Evolutionary conservation across 2,888 invertebrate species (phyloP).

Genomic region (Phortica magna): DNA sequence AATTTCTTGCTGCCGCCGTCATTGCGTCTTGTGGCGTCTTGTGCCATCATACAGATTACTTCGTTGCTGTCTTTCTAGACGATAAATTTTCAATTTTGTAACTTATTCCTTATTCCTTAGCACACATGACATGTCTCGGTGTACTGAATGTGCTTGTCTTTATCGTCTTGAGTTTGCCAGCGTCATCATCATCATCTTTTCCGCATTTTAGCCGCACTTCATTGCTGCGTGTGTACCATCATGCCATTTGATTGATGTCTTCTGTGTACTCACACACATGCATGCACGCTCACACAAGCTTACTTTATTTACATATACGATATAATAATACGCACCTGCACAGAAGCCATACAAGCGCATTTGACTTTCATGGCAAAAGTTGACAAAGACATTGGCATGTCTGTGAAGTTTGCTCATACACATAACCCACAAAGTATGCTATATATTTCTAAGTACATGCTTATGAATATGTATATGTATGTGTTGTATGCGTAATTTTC

Average conservation of each 20-base stretch:
- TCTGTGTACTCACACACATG: slow-evolving; percentile 9
- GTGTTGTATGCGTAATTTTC: slow-evolving; percentile 41
- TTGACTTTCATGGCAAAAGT: slow-evolving; percentile 7
- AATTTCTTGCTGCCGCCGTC: slow-evolving; percentile 60
- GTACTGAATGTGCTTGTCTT: not conserved
- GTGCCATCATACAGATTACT: slow-evolving; percentile 2
- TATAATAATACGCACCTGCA: slow-evolving; percentile 3
- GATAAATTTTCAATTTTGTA: slow-evolving; percentile 69
- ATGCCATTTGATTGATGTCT: slow-evolving; percentile 68
- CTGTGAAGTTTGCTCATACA: not conserved
- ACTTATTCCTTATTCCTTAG: slow-evolving; percentile 42
- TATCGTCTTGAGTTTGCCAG: not conserved
- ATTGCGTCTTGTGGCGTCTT: slow-evolving; percentile 58
- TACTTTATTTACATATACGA: not conserved
- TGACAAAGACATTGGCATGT: slow-evolving; percentile 10
- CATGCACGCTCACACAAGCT: slow-evolving; percentile 15
- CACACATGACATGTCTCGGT: not conserved
- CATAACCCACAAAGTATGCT: slow-evolving; percentile 9
- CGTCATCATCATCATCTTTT: slow-evolving; percentile 42
- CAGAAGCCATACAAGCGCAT: not conserved
- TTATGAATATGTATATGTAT: too few relatives aligned
- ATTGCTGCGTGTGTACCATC: slow-evolving; percentile 54
- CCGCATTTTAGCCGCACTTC: slow-evolving; percentile 67
- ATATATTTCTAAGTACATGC: not conserved
- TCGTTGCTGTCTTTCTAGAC: slow-evolving; percentile 56